A percentile compares a stretch with the other conserved stretches of the same genome.
Conservation (phyloP, 2,797 vertebrate species). For the Bucorvus abyssinicus region DNA sequence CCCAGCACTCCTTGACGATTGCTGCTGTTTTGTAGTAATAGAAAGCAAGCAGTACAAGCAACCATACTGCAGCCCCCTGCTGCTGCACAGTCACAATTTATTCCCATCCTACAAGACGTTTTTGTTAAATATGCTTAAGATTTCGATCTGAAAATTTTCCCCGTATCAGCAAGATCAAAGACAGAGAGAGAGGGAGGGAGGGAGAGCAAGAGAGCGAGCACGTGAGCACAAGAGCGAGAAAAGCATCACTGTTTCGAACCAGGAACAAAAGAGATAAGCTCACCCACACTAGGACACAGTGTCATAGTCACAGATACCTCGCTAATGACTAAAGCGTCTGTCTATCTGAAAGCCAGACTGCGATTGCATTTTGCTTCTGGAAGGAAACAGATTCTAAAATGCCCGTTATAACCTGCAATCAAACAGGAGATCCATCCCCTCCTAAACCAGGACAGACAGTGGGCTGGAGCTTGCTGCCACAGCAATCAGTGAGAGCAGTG, state of each 20-base stretch:
- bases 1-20: background rate
- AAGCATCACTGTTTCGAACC: conserved; percentile 37
- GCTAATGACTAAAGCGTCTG: conserved; percentile 46
- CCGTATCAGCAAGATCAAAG: conserved; percentile 58
- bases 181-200: background rate
- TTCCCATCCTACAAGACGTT: conserved; percentile 16
- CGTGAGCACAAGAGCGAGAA: conserved; percentile 15
- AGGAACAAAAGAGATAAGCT: conserved; percentile 67
- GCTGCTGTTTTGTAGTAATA: background rate
- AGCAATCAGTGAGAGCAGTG: background rate
- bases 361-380: conserved; percentile 8
- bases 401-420: conserved; percentile 3
- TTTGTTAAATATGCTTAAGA: conserved; percentile 33
- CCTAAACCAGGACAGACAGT: background rate
- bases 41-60: background rate
- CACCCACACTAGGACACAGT: conserved; percentile 15
- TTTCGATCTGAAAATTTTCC: conserved; percentile 32
- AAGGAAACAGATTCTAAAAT: conserved; percentile 45
- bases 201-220: background rate
- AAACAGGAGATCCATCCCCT: background rate
- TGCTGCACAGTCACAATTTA: conserved; percentile 18
- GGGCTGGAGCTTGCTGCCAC: conserved; percentile 7
- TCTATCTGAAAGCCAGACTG: background rate
- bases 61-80: conserved; percentile 1
- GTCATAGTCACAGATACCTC: conserved; percentile 50